Conservation (phyloP, 2,888 invertebrate genomes). For the Hoplodrina ambigua region DNA sequence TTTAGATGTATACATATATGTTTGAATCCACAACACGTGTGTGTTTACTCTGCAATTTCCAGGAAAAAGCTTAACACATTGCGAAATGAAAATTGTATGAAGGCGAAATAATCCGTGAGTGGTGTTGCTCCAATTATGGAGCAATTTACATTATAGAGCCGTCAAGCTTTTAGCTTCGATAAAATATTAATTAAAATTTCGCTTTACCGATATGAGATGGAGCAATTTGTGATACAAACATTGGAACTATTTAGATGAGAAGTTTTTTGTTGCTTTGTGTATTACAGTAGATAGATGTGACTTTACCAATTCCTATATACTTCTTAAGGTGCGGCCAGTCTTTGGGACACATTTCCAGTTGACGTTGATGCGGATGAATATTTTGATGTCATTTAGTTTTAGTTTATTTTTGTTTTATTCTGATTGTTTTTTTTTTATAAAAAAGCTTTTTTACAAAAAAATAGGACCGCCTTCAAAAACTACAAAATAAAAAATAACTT, state of each 20-base stretch:
- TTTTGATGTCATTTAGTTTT: too few relatives aligned
- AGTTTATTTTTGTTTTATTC: too few relatives aligned
- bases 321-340: too few relatives aligned
- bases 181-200: constrained; percentile 48
- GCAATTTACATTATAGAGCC: constrained; percentile 40
- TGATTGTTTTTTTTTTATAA: too few relatives aligned
- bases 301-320: too few relatives aligned
- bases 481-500: too few relatives aligned
- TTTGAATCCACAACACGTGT: constrained; percentile 2
- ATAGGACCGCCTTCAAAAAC: too few relatives aligned
- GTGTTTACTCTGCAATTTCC: constrained; percentile 13
- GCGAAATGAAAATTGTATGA: constrained; percentile 36
- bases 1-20: neutral
- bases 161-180: constrained; percentile 28
- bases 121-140: constrained; percentile 34
- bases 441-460: too few relatives aligned
- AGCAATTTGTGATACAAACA: constrained; percentile 21
- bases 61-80: constrained; percentile 8
- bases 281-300: too few relatives aligned
- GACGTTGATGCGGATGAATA: too few relatives aligned
- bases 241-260: neutral
- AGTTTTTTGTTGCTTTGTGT: too few relatives aligned
- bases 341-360: too few relatives aligned
- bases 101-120: constrained; percentile 35
- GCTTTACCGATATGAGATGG: constrained; percentile 16